Evolutionary conservation across 2,888 invertebrate genomes (phyloP).

Genomic region (Lasioglossum lativentre): DNA sequence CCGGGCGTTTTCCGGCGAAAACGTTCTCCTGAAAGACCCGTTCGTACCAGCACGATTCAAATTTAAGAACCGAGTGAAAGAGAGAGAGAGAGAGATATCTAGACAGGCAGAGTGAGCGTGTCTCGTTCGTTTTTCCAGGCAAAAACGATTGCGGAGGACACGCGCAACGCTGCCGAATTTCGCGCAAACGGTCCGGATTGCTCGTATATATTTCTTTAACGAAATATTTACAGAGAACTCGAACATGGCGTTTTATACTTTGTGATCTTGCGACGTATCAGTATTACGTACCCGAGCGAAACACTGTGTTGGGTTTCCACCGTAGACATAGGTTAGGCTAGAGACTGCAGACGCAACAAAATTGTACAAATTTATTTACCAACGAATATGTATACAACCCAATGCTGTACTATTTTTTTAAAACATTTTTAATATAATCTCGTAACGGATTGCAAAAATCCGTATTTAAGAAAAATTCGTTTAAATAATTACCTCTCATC

Average conservation of each 20-base stretch:
- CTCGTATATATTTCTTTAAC: constrained; percentile 23
- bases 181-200: neutral
- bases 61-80: neutral
- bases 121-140: neutral
- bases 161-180: neutral
- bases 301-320: neutral
- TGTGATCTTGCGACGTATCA: constrained; percentile 29
- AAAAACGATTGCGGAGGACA: neutral
- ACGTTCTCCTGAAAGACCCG: neutral
- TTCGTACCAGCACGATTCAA: neutral
- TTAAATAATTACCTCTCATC: no score
- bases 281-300: constrained; percentile 12
- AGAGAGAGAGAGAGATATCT: neutral
- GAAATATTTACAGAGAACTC: constrained; percentile 38
- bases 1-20: neutral
- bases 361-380: neutral
- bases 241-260: neutral
- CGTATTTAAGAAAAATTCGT: no score
- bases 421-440: constrained; percentile 6
- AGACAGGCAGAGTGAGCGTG: neutral
- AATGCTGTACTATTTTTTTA: neutral
- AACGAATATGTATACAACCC: neutral
- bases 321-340: neutral
- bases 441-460: no score
- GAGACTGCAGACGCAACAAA: neutral